These are phyloP conservation scores for Coracias cyanogaster DNA, from an alignment of 2,797 vertebrate species.

Conservation along the genomic window DNA sequence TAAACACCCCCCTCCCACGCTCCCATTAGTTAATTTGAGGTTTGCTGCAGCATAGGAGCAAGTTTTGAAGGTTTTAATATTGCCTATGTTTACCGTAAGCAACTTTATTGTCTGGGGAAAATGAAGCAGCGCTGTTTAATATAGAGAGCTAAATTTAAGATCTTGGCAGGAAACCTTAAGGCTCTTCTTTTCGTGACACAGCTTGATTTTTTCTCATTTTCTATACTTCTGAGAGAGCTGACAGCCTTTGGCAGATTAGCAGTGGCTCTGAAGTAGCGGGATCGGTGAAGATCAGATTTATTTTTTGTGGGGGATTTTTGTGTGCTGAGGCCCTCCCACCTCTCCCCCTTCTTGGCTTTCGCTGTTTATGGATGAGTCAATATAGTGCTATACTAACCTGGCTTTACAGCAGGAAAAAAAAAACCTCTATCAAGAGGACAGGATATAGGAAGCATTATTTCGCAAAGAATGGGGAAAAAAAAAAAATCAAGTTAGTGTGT, in stretches of 20 bases:
- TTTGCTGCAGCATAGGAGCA: not conserved
- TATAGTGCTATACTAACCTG: not conserved
- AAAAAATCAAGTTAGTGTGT: not conserved
- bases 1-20: not conserved
- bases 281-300: not conserved
- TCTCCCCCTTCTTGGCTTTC: not conserved
- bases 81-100: not conserved
- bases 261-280: not conserved
- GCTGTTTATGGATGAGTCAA: not conserved
- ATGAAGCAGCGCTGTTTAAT: not conserved
- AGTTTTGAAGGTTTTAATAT: not conserved
- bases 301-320: not conserved
- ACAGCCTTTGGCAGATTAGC: not conserved
- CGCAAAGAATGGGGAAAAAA: not conserved
- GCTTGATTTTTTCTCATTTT: slow-evolving; percentile 12
- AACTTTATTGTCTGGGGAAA: not conserved
- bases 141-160: not conserved
- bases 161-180: not conserved
- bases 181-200: not conserved
- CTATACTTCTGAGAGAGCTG: not conserved
- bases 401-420: not conserved
- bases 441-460: not conserved
- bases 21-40: slow-evolving; percentile 12
- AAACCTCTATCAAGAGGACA: not conserved
- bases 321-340: not conserved